phyloP scores from a whole-genome alignment of 2,888 invertebrate genomes.

The Rotaria socialis region DNA sequence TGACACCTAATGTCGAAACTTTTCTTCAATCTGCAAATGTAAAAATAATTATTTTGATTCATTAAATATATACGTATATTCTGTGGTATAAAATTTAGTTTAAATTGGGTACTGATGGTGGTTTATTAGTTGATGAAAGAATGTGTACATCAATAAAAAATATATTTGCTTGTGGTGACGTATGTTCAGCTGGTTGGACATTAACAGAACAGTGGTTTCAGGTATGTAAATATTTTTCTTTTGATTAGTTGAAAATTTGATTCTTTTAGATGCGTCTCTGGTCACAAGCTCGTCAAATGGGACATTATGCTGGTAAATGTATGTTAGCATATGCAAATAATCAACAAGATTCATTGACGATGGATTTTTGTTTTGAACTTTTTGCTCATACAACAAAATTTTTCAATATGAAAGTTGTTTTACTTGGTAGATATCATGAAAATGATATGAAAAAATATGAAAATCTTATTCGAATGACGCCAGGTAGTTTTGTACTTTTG shows the following conservation, averaged over 20 bases:
- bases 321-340: constrained; percentile 65
- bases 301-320: constrained; percentile 81
- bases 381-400: constrained; percentile 92
- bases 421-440: constrained; percentile 85
- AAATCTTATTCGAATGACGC: constrained; percentile 76
- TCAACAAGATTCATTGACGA: constrained; percentile 50
- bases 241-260: not conserved
- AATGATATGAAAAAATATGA: constrained; percentile 71
- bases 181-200: constrained; percentile 76
- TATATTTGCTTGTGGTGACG: constrained; percentile 92
- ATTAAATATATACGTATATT: not conserved
- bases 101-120: constrained; percentile 67
- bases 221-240: constrained; percentile 49
- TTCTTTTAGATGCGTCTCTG: constrained; percentile 76
- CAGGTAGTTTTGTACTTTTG: not conserved
- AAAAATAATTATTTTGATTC: not conserved
- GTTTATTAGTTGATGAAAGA: constrained; percentile 75
- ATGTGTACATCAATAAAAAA: constrained; percentile 74
- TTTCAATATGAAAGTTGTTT: constrained; percentile 76
- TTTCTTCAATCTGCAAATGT: constrained; percentile 49
- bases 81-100: constrained; percentile 50
- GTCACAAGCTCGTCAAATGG: constrained; percentile 98
- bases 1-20: constrained; percentile 62
- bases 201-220: constrained; percentile 70
- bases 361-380: constrained; percentile 91